phyloP scores from a whole-genome alignment of 1,140 invertebrate species.

The Drosophila lacertosa region DNA sequence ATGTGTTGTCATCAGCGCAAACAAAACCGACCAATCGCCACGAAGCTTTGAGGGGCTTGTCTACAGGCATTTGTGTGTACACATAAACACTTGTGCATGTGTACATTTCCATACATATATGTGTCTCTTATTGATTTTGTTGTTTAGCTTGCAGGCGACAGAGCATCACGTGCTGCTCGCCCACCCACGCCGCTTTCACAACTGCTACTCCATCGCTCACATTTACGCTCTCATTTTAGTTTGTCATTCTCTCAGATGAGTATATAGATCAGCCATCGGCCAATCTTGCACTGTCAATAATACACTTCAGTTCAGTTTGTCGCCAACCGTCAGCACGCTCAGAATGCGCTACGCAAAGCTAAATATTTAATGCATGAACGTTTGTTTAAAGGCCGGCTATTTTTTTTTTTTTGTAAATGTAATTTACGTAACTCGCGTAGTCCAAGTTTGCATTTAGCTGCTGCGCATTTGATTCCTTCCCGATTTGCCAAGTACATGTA shows the following conservation, averaged over 20 bases:
- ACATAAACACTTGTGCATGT: not conserved
- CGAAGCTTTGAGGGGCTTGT: conserved; percentile 67
- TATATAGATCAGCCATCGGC: conserved; percentile 23
- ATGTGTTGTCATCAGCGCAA: conserved; percentile 49
- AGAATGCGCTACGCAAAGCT: conserved; percentile 50
- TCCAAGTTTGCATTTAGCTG: conserved; percentile 17
- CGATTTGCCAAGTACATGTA: conserved; percentile 2
- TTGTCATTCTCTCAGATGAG: conserved; percentile 2
- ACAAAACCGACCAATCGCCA: conserved; percentile 48
- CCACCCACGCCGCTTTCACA: conserved; percentile 13
- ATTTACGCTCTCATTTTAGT: not conserved
- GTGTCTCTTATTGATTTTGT: conserved; percentile 34
- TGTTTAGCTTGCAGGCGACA: conserved; percentile 4
- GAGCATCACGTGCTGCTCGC: conserved; percentile 37
- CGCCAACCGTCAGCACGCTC: conserved; percentile 34
- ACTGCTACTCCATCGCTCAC: not conserved
- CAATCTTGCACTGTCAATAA: conserved; percentile 18
- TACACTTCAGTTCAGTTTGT: conserved; percentile 40
- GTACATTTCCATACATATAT: not conserved
- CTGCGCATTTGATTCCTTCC: conserved; percentile 29
- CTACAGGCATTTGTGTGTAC: conserved; percentile 4
- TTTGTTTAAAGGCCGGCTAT: conserved; percentile 22
- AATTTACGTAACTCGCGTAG: conserved; percentile 57
- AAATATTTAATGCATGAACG: conserved; percentile 36
- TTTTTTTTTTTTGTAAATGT: conserved; percentile 40